Conservation (phyloP, 23 tunicate genomes). For the Trididemnum miniatum region DNA sequence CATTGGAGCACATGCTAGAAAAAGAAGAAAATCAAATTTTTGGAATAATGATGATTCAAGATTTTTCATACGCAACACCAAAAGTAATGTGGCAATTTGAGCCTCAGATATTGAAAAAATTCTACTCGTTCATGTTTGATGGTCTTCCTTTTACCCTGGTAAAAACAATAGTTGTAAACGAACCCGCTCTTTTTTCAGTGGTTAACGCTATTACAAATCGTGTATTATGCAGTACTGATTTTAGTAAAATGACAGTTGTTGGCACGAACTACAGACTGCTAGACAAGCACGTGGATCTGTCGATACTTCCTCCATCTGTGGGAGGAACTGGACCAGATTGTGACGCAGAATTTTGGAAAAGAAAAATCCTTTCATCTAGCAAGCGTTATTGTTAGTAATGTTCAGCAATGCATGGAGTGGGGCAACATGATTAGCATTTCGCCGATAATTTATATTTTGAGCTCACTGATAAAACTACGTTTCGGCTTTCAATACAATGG, state of each 20-base stretch:
- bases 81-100: slow-evolving; percentile 35
- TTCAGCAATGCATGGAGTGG: no score
- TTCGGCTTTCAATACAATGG: no score
- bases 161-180: no score
- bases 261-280: slow-evolving; percentile 42
- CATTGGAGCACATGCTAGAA: slow-evolving; percentile 42
- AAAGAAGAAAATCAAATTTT: slow-evolving; percentile 62
- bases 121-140: slow-evolving; percentile 48
- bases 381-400: no score
- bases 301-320: slow-evolving; percentile 39
- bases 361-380: slow-evolving; percentile 20
- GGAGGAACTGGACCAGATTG: slow-evolving; percentile 63
- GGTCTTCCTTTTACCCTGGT: no score
- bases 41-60: slow-evolving; percentile 64
- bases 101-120: slow-evolving; percentile 24
- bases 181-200: slow-evolving; percentile 58
- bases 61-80: slow-evolving; percentile 16
- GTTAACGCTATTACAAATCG: slow-evolving; percentile 51
- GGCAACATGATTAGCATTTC: no score
- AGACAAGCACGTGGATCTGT: slow-evolving; percentile 37
- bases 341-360: slow-evolving; percentile 49
- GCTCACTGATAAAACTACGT: no score
- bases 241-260: slow-evolving; percentile 31
- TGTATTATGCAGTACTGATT: slow-evolving; percentile 31
- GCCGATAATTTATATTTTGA: no score